Evolutionary conservation across 2,888 invertebrate genomes (phyloP), one percentile per base, ranked within the genome.

Genomic region (Leptarthrus brevirostris): DNA sequence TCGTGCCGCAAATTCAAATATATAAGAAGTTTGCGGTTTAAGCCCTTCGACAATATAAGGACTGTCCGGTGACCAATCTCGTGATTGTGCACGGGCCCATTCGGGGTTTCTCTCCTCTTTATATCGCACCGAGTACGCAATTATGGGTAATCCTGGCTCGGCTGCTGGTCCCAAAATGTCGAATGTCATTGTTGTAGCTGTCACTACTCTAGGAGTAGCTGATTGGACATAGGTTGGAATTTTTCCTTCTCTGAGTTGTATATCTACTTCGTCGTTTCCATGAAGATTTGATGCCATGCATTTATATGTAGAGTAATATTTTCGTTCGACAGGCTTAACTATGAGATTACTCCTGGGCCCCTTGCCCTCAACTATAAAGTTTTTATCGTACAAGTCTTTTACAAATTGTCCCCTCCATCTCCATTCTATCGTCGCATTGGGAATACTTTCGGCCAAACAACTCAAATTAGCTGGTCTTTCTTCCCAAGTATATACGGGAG

Each of bases 381-480:
- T 88, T 0, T 87, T 86, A 54, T 88, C 88, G 36, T 80, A 81
- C 14, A 80, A 74, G 77, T 89, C 88, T 75, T 86, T 84, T 24
- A 90, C 82, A 75, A 87, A 87, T 54, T 84, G 81, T 36, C 89
- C 88, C 75, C 87, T 89, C 83, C 86, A 89, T 83, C 89, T 89
- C 96, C 96, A 96, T 81, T 90, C 90, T 79, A 96, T 94, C 5
- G 96, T 96, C 0, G 96, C 96, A 82, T 96, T 96, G 2, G 96
- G 96, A 80, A 96, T 89, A 81, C 91, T 89, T 84, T 94, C 93
- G n/a, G 95, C 95, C 54, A 93, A 87, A 82, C 96, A 96, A 75
- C 93, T 93, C 4, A 96, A 87, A 83, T 96, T 96, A 1, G 92
- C 93, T 0, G 92, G 90, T 79, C 89, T 89, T 47, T 90, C 88